A percentile compares a stretch with the other conserved stretches of the same genome.
Evolutionary conservation across 1,140 invertebrate species (phyloP).

Genomic region (Drosophila ficusphila): DNA sequence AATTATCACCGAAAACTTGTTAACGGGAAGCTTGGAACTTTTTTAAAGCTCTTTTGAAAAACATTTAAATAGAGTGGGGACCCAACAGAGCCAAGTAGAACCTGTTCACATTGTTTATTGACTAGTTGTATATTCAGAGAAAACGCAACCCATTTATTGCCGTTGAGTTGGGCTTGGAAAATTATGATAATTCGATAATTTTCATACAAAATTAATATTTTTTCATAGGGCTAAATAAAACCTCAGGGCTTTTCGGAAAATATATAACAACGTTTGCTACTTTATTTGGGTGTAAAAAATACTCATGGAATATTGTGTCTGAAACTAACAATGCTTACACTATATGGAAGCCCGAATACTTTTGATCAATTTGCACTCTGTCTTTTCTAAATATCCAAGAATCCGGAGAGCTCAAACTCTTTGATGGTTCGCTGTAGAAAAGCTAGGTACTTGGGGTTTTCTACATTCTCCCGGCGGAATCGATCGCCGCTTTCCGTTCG

Average conservation of each 20-base stretch:
- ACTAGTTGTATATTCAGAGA: too few relatives aligned
- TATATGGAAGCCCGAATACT: slow-evolving; percentile 32
- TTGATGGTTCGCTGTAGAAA: slow-evolving; percentile 78
- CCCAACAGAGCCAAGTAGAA: too few relatives aligned
- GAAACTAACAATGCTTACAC: slow-evolving; percentile 1
- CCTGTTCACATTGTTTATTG: too few relatives aligned
- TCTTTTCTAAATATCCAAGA: slow-evolving; percentile 59
- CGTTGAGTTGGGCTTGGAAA: too few relatives aligned
- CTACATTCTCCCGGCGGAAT: slow-evolving; percentile 74
- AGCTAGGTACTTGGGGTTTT: slow-evolving; percentile 79
- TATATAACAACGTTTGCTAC: background rate
- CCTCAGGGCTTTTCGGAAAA: background rate
- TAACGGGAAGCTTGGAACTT: too few relatives aligned
- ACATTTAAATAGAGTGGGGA: too few relatives aligned
- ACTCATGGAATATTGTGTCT: background rate
- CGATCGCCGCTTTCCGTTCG: slow-evolving; percentile 68
- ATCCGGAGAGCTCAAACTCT: slow-evolving; percentile 78
- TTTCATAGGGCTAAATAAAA: background rate
- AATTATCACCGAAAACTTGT: too few relatives aligned
- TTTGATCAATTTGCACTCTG: background rate
- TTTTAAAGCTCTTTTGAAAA: background rate
- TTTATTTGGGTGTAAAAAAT: slow-evolving; percentile 20
- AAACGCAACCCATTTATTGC: too few relatives aligned
- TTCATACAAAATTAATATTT: too few relatives aligned
- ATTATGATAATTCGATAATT: too few relatives aligned